These are phyloP conservation scores for Eulimnadia texana DNA, from an alignment of 1,140 invertebrate species.

Conservation along the genomic window DNA sequence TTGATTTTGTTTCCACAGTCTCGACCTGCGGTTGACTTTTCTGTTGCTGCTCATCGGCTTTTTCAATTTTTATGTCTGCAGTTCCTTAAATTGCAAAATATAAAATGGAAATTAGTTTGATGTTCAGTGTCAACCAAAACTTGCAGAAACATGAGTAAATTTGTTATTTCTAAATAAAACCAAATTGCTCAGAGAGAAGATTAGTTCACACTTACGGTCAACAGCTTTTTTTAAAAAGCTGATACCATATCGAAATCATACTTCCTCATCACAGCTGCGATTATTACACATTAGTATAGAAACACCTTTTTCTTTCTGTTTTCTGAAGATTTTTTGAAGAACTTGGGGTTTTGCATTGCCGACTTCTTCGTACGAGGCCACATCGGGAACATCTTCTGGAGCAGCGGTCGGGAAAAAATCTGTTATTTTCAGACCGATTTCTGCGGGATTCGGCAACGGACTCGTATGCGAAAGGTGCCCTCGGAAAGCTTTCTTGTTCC, in stretches of 20 bases:
- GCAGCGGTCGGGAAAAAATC: neutral
- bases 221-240: neutral
- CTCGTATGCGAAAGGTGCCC: conserved; percentile 14
- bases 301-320: neutral
- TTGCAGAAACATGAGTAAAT: no score
- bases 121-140: no score
- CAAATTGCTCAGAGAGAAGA: conserved; percentile 8
- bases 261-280: conserved; percentile 1
- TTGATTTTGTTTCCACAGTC: neutral
- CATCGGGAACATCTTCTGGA: neutral
- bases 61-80: no score
- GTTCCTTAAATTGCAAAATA: no score
- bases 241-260: neutral
- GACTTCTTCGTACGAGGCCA: neutral
- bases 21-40: neutral
- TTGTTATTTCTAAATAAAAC: no score
- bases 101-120: no score
- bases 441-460: conserved; percentile 5
- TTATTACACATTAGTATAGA: no score
- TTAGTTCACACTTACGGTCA: neutral
- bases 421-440: conserved; percentile 5
- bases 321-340: conserved; percentile 8
- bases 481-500: conserved; percentile 2
- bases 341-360: neutral
- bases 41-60: neutral